Conservation (phyloP, 2,888 invertebrate species). For the Sphaeridia pumilis region DNA sequence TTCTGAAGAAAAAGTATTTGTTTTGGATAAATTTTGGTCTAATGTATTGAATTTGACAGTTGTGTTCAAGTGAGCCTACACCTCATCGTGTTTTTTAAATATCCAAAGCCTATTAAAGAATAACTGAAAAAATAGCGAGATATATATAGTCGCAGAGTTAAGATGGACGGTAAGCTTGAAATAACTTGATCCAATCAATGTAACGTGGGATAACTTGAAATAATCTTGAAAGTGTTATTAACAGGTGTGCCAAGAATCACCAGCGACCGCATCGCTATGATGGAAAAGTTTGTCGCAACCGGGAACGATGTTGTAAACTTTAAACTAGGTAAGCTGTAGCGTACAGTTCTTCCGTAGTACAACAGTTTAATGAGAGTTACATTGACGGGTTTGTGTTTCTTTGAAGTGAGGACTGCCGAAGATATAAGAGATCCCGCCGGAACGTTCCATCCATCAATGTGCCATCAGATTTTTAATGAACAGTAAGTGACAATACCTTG, state of each 20-base stretch:
- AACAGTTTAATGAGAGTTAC: constrained; percentile 14
- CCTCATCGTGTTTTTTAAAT: too few species aligned
- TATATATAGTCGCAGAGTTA: too few species aligned
- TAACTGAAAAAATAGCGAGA: too few species aligned
- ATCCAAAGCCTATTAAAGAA: too few species aligned
- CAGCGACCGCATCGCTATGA: constrained; percentile 15
- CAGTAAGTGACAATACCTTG: constrained; percentile 42
- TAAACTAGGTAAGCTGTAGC: constrained; percentile 43
- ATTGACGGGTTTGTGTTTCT: constrained; percentile 10
- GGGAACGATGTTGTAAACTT: constrained; percentile 50
- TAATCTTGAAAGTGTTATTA: background rate
- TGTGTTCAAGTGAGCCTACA: too few species aligned
- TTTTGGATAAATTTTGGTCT: too few species aligned
- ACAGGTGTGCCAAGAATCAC: constrained; percentile 24
- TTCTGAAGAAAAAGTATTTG: too few species aligned
- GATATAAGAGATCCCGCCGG: constrained; percentile 55
- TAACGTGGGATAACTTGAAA: background rate
- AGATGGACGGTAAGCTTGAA: too few species aligned
- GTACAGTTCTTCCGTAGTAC: background rate
- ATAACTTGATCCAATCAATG: too few species aligned
- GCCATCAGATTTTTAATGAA: constrained; percentile 86
- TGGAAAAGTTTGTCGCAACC: constrained; percentile 43
- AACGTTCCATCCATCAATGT: constrained; percentile 70
- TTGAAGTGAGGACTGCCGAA: constrained; percentile 47
- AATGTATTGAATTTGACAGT: too few species aligned